Evolutionary conservation across 2,113 vertebrate species (phyloP), one percentile per base, ranked within the genome.

Genomic region (Periophthalmodon schlosseri): DNA sequence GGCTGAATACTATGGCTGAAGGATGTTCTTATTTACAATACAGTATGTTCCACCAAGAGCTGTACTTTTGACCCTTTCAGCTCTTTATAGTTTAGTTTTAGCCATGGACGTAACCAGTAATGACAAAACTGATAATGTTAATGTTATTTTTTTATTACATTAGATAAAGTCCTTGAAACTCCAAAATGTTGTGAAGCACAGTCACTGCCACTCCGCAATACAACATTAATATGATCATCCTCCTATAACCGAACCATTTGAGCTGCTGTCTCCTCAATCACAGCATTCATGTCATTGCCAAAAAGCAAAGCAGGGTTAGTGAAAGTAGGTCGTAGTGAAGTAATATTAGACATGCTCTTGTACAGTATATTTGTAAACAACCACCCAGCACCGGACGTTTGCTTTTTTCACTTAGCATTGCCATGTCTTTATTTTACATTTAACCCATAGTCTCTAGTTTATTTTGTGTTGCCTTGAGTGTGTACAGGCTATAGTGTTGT

Each of bases 281-380:
- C 69, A 67, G 80, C 78, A 15, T 44, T 68, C 28, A 16, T 20
- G 54, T 34, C 36, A 18, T 68, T 85, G 89, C 81, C 81, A 86
- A 88, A 85, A 86, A 85, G 69, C 81, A 73, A 83, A 82, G 84
- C 75, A 4, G 81, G 73, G 80, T 84, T 86, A 77, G 80, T 72
- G 63, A 86, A 85, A 88, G 68, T 88, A 81, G 88, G 83, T 82
- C 78, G 61, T 71, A 68, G 69, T 73, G 74, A 68, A 0, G 58
- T 73, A 75, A 86, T 76, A 81, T 84, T 78, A 86, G 69, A 78
- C 58, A 67, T 33, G 34, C 67, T 69, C 74, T 75, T 65, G 61
- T 75, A 61, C 28, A 63, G 10, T 71, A 76, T 66, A 61, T 58
- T 49, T 73, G 54, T 7, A 69, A 72, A 10, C 24, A 74, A 69